Evolutionary conservation across 1,140 invertebrate genomes (phyloP).

Genomic region (Thaumatotibia leucotreta): DNA sequence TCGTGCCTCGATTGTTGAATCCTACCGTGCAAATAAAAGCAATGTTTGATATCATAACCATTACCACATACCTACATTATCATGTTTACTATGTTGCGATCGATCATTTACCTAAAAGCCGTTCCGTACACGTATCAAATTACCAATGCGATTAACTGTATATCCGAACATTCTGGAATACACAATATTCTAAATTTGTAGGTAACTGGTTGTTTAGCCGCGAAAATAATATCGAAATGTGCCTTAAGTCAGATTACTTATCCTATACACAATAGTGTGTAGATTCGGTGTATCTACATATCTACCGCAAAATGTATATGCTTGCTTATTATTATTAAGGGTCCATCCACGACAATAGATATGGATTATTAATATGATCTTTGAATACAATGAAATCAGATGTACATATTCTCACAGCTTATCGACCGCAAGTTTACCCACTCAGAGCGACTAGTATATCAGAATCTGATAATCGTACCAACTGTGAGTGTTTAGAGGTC

Average conservation of each 20-base stretch:
- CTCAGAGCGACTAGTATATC: neutral
- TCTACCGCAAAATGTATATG: no score
- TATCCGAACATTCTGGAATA: neutral
- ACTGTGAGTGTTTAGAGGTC: no score
- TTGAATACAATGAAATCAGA: neutral
- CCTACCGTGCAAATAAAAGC: neutral
- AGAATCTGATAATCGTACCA: no score
- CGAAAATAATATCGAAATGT: neutral
- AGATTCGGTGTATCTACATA: no score
- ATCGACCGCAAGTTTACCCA: neutral
- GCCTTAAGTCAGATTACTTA: no score
- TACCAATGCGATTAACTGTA: constrained; percentile 2
- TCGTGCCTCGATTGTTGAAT: no score
- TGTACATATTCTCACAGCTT: neutral
- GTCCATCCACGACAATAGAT: neutral
- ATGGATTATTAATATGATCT: neutral
- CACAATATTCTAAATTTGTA: neutral
- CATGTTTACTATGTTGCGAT: neutral
- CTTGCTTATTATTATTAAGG: neutral
- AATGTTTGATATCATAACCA: neutral
- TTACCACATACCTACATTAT: neutral
- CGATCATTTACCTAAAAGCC: constrained; percentile 10
- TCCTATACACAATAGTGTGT: no score
- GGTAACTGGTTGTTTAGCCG: neutral
- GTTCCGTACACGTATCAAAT: neutral